Evolutionary conservation across 1,140 invertebrate genomes (phyloP).

Genomic region (Orussus abietinus): DNA sequence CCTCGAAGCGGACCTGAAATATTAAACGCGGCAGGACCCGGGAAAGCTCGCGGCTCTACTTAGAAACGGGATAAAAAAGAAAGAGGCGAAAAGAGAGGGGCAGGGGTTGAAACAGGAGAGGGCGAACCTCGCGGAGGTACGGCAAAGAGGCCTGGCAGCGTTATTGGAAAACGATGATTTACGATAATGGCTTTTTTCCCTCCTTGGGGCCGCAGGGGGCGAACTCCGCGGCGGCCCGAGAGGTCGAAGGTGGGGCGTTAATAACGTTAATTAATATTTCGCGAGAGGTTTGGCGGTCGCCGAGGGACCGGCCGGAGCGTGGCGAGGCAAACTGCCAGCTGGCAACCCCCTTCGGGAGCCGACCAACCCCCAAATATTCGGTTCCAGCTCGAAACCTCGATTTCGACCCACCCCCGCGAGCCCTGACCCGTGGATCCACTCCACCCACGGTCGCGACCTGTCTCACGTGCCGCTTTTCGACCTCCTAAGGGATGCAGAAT

Average conservation of each 20-base stretch:
- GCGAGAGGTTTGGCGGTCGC: constrained; percentile 46
- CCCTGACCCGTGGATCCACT: too few relatives aligned
- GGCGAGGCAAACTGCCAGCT: constrained; percentile 47
- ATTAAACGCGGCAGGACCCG: too few relatives aligned
- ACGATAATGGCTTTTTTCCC: constrained; percentile 52
- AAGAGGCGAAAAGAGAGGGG: constrained; percentile 17
- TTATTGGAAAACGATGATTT: constrained; percentile 58
- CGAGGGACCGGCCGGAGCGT: constrained; percentile 19
- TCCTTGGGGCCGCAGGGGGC: not conserved
- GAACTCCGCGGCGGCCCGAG: constrained; percentile 13
- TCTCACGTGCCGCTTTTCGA: too few relatives aligned
- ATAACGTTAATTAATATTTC: constrained; percentile 56
- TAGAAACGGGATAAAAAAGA: constrained; percentile 26
- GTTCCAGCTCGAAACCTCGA: too few relatives aligned
- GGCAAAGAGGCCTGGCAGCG: constrained; percentile 47
- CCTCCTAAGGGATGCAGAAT: too few relatives aligned
- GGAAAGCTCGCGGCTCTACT: constrained; percentile 16
- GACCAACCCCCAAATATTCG: too few relatives aligned
- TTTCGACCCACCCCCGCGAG: too few relatives aligned
- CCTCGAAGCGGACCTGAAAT: too few relatives aligned
- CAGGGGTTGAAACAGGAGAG: constrained; percentile 16
- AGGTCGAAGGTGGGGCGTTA: constrained; percentile 44
- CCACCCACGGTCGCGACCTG: too few relatives aligned
- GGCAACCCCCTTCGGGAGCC: constrained; percentile 36
- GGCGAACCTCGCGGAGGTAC: constrained; percentile 19